Conservation (phyloP, 2,113 vertebrate species). For the Tetrax tetrax region DNA sequence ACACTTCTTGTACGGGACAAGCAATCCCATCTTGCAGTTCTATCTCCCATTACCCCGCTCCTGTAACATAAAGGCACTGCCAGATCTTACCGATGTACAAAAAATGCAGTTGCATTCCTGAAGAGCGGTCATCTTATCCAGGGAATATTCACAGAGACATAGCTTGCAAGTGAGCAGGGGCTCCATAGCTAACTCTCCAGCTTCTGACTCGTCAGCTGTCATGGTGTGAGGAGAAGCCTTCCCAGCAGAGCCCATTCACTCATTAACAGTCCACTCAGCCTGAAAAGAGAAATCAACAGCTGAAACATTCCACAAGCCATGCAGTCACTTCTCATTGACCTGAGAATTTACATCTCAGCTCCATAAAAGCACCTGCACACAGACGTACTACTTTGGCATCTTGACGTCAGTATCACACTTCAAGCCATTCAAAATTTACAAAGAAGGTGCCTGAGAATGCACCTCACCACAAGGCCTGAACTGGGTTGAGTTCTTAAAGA, state of each 20-base stretch:
- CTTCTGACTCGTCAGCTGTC: conserved; percentile 69
- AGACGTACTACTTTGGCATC: not conserved
- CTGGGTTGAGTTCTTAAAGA: not conserved
- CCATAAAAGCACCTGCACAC: not conserved
- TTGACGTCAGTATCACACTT: not conserved
- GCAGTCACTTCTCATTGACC: not conserved
- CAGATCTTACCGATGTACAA: conserved; percentile 83
- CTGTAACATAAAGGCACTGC: not conserved
- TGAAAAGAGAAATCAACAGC: conserved; percentile 36
- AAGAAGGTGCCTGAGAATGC: not conserved
- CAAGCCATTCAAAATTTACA: not conserved
- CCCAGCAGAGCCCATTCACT: conserved; percentile 57
- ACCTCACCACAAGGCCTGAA: not conserved
- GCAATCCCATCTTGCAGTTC: not conserved
- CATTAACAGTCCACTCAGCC: not conserved
- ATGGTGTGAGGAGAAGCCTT: conserved; percentile 67
- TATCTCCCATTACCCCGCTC: not conserved
- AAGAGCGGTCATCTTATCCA: conserved; percentile 82
- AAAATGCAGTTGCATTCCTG: conserved; percentile 89
- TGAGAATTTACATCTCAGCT: not conserved
- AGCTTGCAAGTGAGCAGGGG: conserved; percentile 88
- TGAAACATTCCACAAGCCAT: not conserved
- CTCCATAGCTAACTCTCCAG: conserved; percentile 62
- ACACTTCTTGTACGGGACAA: not conserved
- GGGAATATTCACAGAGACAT: conserved; percentile 86